These are phyloP conservation scores for Ancistrus triradiatus DNA, from an alignment of 2,113 vertebrate species.

Conservation along the genomic window DNA sequence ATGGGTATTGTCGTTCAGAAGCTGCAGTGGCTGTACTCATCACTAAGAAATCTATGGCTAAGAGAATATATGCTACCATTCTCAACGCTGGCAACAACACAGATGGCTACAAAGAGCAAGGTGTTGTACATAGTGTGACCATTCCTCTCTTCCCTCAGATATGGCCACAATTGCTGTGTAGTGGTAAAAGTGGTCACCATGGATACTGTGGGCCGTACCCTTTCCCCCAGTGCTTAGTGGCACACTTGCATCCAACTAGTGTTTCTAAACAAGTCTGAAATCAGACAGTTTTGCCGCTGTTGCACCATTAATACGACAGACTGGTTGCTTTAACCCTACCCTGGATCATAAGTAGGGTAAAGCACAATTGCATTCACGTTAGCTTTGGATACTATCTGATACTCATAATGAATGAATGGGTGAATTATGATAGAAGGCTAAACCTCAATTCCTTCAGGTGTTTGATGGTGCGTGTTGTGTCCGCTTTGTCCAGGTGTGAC, in stretches of 20 bases:
- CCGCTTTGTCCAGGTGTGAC: slow-evolving; percentile 77
- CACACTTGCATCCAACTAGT: slow-evolving; percentile 40
- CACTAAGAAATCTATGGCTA: slow-evolving; percentile 80
- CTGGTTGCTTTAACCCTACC: too few species aligned
- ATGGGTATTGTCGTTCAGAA: slow-evolving; percentile 92
- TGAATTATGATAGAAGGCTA: too few species aligned
- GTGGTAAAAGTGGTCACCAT: not conserved
- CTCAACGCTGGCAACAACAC: slow-evolving; percentile 88
- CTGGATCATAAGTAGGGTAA: not conserved
- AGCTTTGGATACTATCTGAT: not conserved
- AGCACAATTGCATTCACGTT: not conserved
- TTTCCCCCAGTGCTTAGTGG: slow-evolving; percentile 49
- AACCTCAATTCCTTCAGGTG: too few species aligned
- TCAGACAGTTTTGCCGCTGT: too few species aligned
- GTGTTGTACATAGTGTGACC: slow-evolving; percentile 63
- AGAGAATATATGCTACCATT: slow-evolving; percentile 85
- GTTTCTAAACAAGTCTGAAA: slow-evolving; percentile 38
- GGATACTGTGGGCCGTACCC: slow-evolving; percentile 6
- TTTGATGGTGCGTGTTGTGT: slow-evolving; percentile 7
- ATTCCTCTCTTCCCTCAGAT: too few species aligned
- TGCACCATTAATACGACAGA: too few species aligned
- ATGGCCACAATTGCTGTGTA: slow-evolving; percentile 1
- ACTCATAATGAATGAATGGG: not conserved
- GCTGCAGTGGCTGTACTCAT: slow-evolving; percentile 82
- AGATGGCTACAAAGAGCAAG: slow-evolving; percentile 93